Base-by-base conservation (phyloP, 2,797 vertebrate genomes). In the Silurus lanzhouensis region DNA sequence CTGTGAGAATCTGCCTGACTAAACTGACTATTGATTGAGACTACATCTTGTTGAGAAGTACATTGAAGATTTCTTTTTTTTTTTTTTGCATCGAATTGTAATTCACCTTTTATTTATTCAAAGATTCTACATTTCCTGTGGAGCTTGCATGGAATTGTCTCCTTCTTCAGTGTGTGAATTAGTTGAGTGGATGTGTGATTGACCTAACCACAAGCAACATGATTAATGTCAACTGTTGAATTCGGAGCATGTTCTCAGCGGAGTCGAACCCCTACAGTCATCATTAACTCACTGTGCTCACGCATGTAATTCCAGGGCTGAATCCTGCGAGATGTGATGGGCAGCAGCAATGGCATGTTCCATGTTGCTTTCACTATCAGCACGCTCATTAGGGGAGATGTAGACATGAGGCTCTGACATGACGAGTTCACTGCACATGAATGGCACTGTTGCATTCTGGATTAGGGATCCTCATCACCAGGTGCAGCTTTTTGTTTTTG, bases 401-500 rank as follows among this genome's bases (percentile, higher is more conserved):
- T 84, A 85, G 85, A 84, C 71, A 80, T 46, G 70, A 86, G 86
- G 57, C 84, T 61, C 52, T 82, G 84, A 87, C 83, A 79, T 74
- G 68, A 75, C 38, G 72, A 84, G 87, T 88, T 87, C 84, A 85
- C 89, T 80, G 67, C 84, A 78, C 84, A 68, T 81, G 55, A 84
- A 74, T 20, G 79, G 84, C 82, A 48, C 72, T 72, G 67, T 66
- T 86, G 79, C 89, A 80, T 86, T 87, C 78, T 87, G 83, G 80
- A 74, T 88, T 87, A 72, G 67, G 83, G 86, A 84, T 88, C 86
- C 86, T 90, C 83, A 85, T 83, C 82, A 76, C 84, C 88, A 88
- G 86, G 79, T 87, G 83, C 87, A 81, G 79, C 64, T 84, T 55
- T 90, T 90, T 88, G 87, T 81, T 87, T 90, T 89, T 88, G 85